A percentile compares a stretch with the other conserved stretches of the same genome.
Evolutionary conservation across 2,888 invertebrate species (phyloP).

Genomic region (Sthenelais limicola): DNA sequence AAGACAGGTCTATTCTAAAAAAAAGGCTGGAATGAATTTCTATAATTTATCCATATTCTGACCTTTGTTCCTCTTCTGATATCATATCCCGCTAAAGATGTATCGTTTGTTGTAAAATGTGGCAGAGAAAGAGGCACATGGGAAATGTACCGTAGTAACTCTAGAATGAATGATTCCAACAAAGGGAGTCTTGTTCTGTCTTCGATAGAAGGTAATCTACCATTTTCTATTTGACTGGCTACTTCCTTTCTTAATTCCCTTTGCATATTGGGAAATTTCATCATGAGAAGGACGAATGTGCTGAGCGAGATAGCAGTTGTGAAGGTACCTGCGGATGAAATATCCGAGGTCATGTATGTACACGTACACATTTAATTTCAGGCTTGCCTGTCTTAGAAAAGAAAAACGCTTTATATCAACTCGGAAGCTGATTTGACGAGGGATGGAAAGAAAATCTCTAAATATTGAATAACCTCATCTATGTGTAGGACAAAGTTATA

Average conservation of each 20-base stretch:
- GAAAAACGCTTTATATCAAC: no score
- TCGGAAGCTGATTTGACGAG: no score
- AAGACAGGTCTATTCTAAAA: no score
- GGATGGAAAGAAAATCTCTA: no score
- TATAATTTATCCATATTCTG: no score
- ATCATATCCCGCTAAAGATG: slow-evolving; percentile 44
- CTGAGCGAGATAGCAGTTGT: slow-evolving; percentile 63
- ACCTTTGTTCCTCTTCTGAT: slow-evolving; percentile 47
- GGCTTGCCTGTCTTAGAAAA: no score
- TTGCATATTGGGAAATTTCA: slow-evolving; percentile 41
- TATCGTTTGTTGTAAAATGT: slow-evolving; percentile 44
- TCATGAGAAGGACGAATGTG: slow-evolving; percentile 59
- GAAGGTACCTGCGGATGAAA: slow-evolving; percentile 59
- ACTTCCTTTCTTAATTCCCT: slow-evolving; percentile 36
- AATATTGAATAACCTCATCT: no score
- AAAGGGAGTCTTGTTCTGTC: slow-evolving; percentile 36
- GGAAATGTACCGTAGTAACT: slow-evolving; percentile 45
- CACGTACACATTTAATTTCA: no score
- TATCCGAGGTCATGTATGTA: not conserved
- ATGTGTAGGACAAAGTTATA: no score
- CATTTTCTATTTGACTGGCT: slow-evolving; percentile 22
- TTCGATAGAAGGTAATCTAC: slow-evolving; percentile 21
- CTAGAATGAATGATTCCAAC: slow-evolving; percentile 44
- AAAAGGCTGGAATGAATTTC: no score
- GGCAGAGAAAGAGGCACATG: slow-evolving; percentile 47